These are phyloP conservation scores for Amblyteles armatorius DNA, from an alignment of 2,888 invertebrate genomes.

Conservation along the genomic window DNA sequence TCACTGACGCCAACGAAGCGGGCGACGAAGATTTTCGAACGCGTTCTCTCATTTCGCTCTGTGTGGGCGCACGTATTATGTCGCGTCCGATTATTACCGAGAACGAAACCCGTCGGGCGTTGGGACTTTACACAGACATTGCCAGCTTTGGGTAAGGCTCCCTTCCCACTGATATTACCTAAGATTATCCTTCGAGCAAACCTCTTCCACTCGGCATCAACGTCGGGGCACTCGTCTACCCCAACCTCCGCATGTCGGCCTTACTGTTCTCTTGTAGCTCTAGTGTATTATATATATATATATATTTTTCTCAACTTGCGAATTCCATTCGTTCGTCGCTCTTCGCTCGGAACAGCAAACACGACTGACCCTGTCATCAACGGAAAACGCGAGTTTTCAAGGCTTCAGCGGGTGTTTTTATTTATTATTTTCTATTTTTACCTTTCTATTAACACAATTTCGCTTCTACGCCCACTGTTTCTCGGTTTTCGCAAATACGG, in stretches of 20 bases:
- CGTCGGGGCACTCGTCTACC: constrained; percentile 22
- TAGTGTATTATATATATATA: not conserved
- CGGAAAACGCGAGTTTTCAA: not conserved
- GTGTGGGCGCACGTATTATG: not conserved
- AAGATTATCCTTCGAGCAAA: constrained; percentile 69
- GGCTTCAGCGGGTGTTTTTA: not conserved
- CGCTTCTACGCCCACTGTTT: constrained; percentile 31
- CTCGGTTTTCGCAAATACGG: too few species aligned
- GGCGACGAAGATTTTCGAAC: constrained; percentile 18
- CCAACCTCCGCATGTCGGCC: constrained; percentile 1
- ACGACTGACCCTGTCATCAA: not conserved
- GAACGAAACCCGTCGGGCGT: constrained; percentile 37
- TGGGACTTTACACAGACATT: constrained; percentile 39
- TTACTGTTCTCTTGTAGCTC: constrained; percentile 8
- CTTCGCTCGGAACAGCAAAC: constrained; percentile 5
- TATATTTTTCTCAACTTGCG: not conserved
- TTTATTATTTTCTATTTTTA: constrained; percentile 31
- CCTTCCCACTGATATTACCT: constrained; percentile 67
- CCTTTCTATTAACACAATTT: constrained; percentile 44
- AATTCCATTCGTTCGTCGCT: not conserved
- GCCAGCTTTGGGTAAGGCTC: constrained; percentile 42
- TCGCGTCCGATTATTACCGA: constrained; percentile 44
- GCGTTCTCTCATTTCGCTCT: constrained; percentile 16
- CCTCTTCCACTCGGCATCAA: constrained; percentile 49
- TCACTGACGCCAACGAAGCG: constrained; percentile 16